Conservation (phyloP, 2,113 vertebrate species). For the Cyrtonyx montezumae region DNA sequence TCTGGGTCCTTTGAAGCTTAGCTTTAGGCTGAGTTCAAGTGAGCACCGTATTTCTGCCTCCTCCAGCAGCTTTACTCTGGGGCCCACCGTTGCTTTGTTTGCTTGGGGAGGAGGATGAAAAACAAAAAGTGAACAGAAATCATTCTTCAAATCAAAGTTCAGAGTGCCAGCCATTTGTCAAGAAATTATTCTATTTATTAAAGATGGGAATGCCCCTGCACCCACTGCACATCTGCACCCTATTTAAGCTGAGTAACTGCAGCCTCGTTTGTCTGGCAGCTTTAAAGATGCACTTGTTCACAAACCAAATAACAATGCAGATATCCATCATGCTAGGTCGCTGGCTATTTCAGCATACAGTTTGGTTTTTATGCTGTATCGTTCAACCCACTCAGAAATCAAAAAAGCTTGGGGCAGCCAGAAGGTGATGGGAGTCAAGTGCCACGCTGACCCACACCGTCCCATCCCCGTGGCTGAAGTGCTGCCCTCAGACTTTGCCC, state of each 20-base stretch:
- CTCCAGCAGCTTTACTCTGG: not conserved
- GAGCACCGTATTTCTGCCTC: not conserved
- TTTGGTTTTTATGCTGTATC: not conserved
- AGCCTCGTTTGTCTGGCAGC: not conserved
- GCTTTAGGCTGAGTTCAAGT: conserved; percentile 10
- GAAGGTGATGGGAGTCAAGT: not conserved
- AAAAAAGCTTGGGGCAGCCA: not conserved
- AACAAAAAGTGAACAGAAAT: not conserved
- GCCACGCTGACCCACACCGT: not conserved
- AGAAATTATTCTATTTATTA: not conserved
- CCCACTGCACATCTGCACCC: not conserved
- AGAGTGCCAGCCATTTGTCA: not conserved
- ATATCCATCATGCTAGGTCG: not conserved
- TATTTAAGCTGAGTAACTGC: not conserved
- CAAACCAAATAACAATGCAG: not conserved
- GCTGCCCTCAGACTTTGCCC: not conserved
- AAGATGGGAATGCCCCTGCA: not conserved
- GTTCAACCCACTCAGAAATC: not conserved
- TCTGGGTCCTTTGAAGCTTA: not conserved
- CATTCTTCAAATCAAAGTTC: not conserved
- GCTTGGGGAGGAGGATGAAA: not conserved
- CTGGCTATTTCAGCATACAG: not conserved
- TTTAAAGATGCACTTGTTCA: not conserved
- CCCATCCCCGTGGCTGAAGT: accelerated
- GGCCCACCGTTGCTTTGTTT: conserved; percentile 5